Base-by-base conservation (phyloP, 2,888 invertebrate genomes). In the Ferdinandea cuprea region DNA sequence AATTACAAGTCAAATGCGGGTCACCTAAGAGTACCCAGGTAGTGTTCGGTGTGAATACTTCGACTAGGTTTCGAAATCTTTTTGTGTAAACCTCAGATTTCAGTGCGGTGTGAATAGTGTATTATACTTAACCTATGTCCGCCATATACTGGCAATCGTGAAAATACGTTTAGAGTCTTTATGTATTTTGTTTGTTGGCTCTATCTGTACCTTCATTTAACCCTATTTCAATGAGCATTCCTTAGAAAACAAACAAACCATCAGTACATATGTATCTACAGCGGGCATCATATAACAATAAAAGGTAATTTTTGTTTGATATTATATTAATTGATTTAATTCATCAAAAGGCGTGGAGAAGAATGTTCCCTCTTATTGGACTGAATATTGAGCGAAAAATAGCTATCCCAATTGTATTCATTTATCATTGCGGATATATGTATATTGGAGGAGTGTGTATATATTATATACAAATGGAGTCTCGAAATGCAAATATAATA, bases 281-380 rank as follows among this genome's bases (percentile, higher is more conserved):
- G 21, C 32, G 50, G 40, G 59, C 28, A 15, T 37, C 30, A 32
- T 25, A 71, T 52, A 40, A 72, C 17, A 61, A 72, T 54, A 61
- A 63, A 44, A 52, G 50, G 40, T 54, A 40, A 65, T 71, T 72
- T 66, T 9, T 35, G 19, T 78, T 72, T 65, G 63, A 78, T 65
- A 58, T 50, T 48, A 56, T 65, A 71, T 65, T 63, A 78, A 71
- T 78, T 71, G 71, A 44, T 56, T 73, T 73, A 65, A 73, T 63
- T 65, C 56, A 73, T 63, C 44, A 44, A 65, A 58, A 71, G 50
- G 42, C 56, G 32, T 9, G 44, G 42, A 19, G 44, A 9, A 19
- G 21, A 52, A 21, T 40, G 66, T 32, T 54, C 13, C 44, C 44
- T 56, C 37, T 13, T 30, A 73, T 56, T 73, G 65, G 56, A 65